Base-by-base conservation (phyloP, 2,888 invertebrate species). In the Lasioglossum morio region DNA sequence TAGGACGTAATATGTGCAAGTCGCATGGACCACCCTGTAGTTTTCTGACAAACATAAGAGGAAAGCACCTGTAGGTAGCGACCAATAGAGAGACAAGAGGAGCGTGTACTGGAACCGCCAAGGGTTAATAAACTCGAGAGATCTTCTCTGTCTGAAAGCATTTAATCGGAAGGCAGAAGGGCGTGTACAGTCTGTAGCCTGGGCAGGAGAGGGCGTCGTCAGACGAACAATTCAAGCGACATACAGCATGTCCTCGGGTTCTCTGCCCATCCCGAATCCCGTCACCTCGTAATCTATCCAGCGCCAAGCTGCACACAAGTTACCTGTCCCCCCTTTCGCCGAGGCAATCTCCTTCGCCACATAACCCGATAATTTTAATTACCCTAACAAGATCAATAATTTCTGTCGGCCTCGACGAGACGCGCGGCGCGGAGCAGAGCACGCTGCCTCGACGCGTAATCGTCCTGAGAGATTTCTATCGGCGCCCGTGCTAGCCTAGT, bases 281-380 rank as follows among this genome's bases (percentile, higher is more conserved):
- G 40, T 60, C 74, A 57, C 57, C 70, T 60, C 83, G 85, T 93
- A 92, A 93, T 92, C 90, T 88, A 89, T 90, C 87, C 86, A 72
- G 87, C 88, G 87, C 89, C 88, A 87, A 87, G 79, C 88, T 84
- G 60, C 84, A 83, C 92, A 84, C 87, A 83, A 92, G 88, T 91
- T 92, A 91, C 88, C 89, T 84, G 12, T 37, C 60, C 89, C 85
- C 63, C 34, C 86, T 77, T 84, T 16, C 85, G 80, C 86, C 87
- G 34, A 80, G 87, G 88, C 89, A 92, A 92, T 93, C 90, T 92
- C 91, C 92, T 91, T 89, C 89, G 79, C 86, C 88, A 79, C 91
- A 89, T 92, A 92, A 92, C 90, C 91, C 92, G 92, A 92, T 93
- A 91, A 93, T 90, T 93, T 92, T 93, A 92, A 94, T 94, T 92